These are phyloP conservation scores for Amblyopsis hoosieri DNA, from an alignment of 2,797 vertebrate species.

Conservation along the genomic window DNA sequence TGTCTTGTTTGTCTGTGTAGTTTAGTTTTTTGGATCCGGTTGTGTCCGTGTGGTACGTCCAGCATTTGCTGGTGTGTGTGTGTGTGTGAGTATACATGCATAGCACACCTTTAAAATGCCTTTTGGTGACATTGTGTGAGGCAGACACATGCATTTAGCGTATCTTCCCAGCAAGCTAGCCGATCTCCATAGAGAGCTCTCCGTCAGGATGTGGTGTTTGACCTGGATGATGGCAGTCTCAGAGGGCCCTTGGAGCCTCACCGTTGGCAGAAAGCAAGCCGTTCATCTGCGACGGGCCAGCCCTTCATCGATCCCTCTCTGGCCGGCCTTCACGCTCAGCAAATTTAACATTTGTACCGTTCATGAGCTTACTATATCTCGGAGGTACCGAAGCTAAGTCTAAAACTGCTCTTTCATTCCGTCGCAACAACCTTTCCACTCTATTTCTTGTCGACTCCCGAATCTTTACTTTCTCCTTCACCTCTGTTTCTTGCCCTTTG, in stretches of 20 bases:
- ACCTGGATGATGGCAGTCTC: constrained; percentile 18
- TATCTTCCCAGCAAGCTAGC: too few relatives aligned
- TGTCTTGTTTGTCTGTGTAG: background rate
- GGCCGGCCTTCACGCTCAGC: constrained; percentile 38
- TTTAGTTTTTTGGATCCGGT: background rate
- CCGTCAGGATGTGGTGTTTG: constrained; percentile 10
- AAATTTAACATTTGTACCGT: constrained; percentile 39
- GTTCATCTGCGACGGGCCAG: constrained; percentile 17
- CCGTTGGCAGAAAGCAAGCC: constrained; percentile 13
- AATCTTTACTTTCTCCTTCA: too few relatives aligned
- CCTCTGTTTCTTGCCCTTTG: too few relatives aligned
- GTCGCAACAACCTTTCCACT: background rate
- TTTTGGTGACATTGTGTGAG: background rate
- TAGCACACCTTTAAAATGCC: background rate
- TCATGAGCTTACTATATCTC: constrained; percentile 28
- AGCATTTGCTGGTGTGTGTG: background rate
- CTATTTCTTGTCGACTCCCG: background rate
- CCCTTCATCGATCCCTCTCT: constrained; percentile 19
- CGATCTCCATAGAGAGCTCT: background rate
- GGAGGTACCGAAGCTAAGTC: constrained; percentile 5
- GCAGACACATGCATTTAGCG: too few relatives aligned
- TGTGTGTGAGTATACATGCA: background rate
- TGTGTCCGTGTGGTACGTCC: background rate
- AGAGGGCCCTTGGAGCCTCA: background rate
- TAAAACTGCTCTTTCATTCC: constrained; percentile 6